A percentile compares a stretch with the other conserved stretches of the same genome.
Evolutionary conservation across 2,797 vertebrate species (phyloP).

Genomic region (Spinibarbus caldwelli): DNA sequence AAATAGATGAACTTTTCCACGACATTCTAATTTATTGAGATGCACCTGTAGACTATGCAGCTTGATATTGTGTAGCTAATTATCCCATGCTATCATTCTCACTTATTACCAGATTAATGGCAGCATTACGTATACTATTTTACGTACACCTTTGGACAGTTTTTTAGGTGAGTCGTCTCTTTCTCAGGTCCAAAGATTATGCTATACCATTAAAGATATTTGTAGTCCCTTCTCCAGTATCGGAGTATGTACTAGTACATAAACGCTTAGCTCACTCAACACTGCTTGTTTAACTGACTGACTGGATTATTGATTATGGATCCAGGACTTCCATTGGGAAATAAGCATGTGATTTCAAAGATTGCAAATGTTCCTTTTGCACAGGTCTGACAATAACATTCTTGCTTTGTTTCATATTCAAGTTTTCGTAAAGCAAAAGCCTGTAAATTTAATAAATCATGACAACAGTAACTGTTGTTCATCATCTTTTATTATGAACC

Average conservation of each 20-base stretch:
- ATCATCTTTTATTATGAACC: slow-evolving; percentile 14
- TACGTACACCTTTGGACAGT: neutral
- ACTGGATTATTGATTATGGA: neutral
- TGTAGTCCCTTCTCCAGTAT: neutral
- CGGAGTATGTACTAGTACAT: neutral
- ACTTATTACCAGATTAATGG: neutral
- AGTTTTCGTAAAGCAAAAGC: neutral
- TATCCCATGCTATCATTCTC: neutral
- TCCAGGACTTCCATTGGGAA: neutral
- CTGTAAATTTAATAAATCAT: neutral
- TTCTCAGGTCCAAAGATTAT: neutral
- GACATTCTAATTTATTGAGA: no score
- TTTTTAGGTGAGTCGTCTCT: no score
- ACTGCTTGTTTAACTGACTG: neutral
- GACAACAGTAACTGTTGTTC: neutral
- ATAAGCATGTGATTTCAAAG: neutral
- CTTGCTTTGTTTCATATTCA: no score
- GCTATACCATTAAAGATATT: no score
- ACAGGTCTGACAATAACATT: neutral
- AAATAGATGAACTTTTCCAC: no score
- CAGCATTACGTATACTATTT: neutral
- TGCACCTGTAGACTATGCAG: no score
- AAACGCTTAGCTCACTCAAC: neutral
- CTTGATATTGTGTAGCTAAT: no score
- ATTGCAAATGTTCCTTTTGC: no score